Conservation (phyloP, 2,797 vertebrate genomes). For the Dryobates pubescens region DNA sequence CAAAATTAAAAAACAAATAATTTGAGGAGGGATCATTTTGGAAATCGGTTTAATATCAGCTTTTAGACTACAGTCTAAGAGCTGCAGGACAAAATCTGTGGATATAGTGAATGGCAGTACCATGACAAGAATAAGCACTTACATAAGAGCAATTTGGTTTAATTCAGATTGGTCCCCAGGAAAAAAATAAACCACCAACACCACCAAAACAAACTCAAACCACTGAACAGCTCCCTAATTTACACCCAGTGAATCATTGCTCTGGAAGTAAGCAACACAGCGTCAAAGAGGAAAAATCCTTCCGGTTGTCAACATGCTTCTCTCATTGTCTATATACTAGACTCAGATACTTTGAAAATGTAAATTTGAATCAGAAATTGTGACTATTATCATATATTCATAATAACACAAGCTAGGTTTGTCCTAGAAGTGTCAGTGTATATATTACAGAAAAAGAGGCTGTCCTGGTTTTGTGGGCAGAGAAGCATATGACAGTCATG, state of each 20-base stretch:
- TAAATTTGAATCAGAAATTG: neutral
- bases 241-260: neutral
- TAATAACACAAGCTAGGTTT: neutral
- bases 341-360: neutral
- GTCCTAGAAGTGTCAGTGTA: neutral
- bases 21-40: neutral
- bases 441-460: neutral
- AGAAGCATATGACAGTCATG: neutral
- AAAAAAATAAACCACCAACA: neutral
- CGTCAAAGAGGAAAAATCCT: slow-evolving; percentile 8
- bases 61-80: neutral
- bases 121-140: neutral
- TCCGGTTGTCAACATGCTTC: neutral
- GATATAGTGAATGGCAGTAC: neutral
- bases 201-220: neutral
- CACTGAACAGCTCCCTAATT: neutral
- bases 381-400: neutral
- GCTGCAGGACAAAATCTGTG: neutral
- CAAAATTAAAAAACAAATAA: neutral
- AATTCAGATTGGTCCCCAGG: neutral
- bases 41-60: neutral
- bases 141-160: neutral
- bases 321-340: neutral
- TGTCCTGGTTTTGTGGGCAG: neutral
- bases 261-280: neutral